These are phyloP conservation scores for Cebidichthys violaceus DNA, from an alignment of 2,113 vertebrate species.

Conservation along the genomic window DNA sequence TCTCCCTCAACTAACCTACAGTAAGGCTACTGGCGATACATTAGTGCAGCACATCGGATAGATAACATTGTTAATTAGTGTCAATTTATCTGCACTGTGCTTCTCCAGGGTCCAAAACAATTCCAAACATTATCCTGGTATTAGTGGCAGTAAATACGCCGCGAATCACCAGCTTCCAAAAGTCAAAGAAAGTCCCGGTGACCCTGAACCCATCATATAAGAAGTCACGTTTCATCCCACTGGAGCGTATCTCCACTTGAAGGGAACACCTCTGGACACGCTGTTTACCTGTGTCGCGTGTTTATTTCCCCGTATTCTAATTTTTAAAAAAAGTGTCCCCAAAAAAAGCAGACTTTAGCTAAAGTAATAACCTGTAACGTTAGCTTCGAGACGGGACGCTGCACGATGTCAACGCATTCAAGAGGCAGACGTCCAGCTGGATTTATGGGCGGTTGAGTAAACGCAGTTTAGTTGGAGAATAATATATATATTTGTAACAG, in stretches of 20 bases:
- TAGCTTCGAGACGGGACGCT: slow-evolving; percentile 17
- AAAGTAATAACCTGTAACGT: not conserved
- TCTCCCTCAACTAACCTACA: too few relatives aligned
- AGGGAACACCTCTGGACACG: not conserved
- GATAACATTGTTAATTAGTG: not conserved
- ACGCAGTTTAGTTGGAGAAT: not conserved
- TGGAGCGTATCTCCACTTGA: not conserved
- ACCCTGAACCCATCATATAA: not conserved
- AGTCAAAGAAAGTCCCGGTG: not conserved
- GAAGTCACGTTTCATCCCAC: not conserved
- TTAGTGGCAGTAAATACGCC: not conserved
- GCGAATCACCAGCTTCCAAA: not conserved
- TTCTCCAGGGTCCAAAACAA: not conserved
- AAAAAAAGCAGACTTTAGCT: not conserved
- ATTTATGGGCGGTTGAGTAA: slow-evolving; percentile 9
- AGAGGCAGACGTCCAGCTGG: slow-evolving; percentile 57
- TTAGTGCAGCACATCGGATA: not conserved
- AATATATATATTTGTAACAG: not conserved
- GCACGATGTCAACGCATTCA: slow-evolving; percentile 18
- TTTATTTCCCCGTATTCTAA: not conserved
- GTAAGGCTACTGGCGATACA: too few relatives aligned
- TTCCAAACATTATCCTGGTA: not conserved
- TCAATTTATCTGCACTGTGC: not conserved
- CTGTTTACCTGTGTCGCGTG: not conserved
- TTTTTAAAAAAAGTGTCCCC: not conserved